Conservation (phyloP, 2,113 vertebrate genomes). For the Tyto alba region DNA sequence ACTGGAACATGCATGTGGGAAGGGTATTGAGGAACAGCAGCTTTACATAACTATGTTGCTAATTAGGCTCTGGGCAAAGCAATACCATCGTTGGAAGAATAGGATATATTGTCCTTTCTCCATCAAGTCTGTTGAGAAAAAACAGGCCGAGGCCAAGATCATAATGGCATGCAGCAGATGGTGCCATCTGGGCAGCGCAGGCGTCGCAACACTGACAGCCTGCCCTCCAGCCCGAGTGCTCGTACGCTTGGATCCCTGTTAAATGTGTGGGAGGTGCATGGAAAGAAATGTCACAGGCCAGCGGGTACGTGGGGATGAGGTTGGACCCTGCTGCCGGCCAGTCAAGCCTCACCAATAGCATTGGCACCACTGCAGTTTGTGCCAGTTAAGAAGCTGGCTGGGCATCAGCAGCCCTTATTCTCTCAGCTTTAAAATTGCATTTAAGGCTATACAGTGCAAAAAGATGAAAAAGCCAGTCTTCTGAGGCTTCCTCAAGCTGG, state of each 20-base stretch:
- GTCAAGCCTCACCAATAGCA: rapidly evolving
- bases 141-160: neutral
- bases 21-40: neutral
- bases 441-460: neutral
- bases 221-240: neutral
- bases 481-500: neutral
- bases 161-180: neutral
- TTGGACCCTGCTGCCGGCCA: neutral
- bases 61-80: neutral
- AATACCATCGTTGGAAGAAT: neutral
- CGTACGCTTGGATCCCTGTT: neutral
- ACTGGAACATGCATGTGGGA: neutral
- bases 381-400: neutral
- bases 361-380: neutral
- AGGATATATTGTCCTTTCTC: neutral
- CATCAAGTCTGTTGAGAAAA: neutral
- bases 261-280: neutral
- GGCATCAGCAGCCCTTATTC: neutral
- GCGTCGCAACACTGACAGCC: rapidly evolving
- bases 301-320: neutral
- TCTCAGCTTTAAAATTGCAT: neutral
- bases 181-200: neutral
- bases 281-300: neutral
- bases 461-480: neutral
- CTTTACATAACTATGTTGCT: neutral